These are phyloP conservation scores for Conger conger DNA, from an alignment of 2,113 vertebrate species.

Conservation along the genomic window DNA sequence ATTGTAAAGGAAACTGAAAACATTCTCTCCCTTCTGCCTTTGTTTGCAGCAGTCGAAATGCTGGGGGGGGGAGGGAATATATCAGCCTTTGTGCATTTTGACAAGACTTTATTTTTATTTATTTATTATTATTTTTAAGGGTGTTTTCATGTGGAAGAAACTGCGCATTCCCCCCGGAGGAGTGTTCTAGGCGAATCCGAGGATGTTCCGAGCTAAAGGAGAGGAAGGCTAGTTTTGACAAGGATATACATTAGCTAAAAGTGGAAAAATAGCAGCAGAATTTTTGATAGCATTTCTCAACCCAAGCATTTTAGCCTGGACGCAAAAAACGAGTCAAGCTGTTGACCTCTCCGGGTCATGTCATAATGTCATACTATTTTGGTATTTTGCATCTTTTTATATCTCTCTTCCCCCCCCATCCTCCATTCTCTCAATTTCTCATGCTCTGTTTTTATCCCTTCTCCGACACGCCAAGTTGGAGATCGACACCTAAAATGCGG, in stretches of 20 bases:
- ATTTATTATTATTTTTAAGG: background rate
- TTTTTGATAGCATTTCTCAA: background rate
- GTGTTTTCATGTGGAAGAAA: background rate
- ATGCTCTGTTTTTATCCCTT: too few species aligned
- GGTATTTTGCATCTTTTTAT: background rate
- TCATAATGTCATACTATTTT: background rate
- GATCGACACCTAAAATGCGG: too few species aligned
- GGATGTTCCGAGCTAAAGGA: background rate
- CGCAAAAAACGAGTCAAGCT: background rate
- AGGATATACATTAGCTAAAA: background rate
- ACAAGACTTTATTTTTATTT: background rate
- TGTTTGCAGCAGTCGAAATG: slow-evolving; percentile 39
- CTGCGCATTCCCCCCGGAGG: background rate
- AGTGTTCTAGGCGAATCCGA: background rate
- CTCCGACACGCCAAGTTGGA: too few species aligned
- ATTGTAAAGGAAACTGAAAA: slow-evolving; percentile 51
- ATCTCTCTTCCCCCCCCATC: too few species aligned
- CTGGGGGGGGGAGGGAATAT: slow-evolving; percentile 20
- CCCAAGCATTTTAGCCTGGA: background rate
- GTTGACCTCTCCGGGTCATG: background rate
- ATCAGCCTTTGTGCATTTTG: background rate
- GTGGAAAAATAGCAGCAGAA: background rate
- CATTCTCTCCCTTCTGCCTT: slow-evolving; percentile 43
- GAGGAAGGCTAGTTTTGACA: background rate
- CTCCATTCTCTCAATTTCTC: too few species aligned